Evolutionary conservation across 2,888 invertebrate genomes (phyloP).

Genomic region (Neoaliturus tenellus): DNA sequence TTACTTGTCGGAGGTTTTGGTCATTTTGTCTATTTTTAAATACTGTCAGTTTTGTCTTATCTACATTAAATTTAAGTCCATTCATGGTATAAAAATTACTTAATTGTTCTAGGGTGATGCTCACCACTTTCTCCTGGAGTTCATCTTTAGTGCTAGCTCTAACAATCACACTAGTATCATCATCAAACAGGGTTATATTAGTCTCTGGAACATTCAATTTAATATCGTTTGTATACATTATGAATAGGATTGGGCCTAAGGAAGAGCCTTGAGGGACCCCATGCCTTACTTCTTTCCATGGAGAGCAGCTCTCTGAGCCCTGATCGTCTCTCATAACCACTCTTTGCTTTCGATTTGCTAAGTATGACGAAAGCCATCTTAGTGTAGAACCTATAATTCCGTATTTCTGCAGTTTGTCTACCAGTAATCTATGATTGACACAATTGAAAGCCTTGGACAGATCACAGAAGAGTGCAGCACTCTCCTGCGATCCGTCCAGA

Average conservation of each 20-base stretch:
- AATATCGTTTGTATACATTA: background rate
- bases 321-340: background rate
- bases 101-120: too few relatives aligned
- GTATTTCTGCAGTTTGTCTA: slow-evolving; percentile 1
- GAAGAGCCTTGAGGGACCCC: background rate
- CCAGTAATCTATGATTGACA: background rate
- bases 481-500: slow-evolving; percentile 11
- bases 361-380: background rate
- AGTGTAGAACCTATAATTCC: background rate
- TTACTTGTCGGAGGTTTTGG: too few relatives aligned
- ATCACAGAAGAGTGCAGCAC: slow-evolving; percentile 19
- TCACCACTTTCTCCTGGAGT: too few relatives aligned
- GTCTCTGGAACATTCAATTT: too few relatives aligned
- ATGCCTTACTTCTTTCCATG: background rate
- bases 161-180: too few relatives aligned
- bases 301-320: background rate
- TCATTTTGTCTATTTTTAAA: too few relatives aligned
- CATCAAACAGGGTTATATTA: too few relatives aligned
- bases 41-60: too few relatives aligned
- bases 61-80: too few relatives aligned
- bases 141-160: too few relatives aligned
- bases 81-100: too few relatives aligned
- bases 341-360: background rate
- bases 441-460: background rate
- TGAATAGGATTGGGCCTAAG: background rate